Conservation (phyloP, 2,888 invertebrate genomes). For the Zygothrica quintamaculata region DNA sequence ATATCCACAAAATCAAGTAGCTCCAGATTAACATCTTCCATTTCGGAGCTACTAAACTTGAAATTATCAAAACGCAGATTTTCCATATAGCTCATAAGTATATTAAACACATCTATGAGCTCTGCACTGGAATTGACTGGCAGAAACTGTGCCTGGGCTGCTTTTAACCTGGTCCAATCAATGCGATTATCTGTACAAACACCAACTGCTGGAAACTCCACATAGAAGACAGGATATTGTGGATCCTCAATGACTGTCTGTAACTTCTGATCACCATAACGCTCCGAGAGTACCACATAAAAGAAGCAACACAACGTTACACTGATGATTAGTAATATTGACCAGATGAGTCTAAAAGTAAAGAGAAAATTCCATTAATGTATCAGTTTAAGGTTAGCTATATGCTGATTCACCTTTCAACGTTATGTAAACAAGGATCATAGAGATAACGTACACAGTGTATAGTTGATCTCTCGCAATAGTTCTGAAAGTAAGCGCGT, state of each 20-base stretch:
- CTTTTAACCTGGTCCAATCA: slow-evolving; percentile 79
- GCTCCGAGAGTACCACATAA: slow-evolving; percentile 69
- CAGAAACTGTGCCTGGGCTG: slow-evolving; percentile 73
- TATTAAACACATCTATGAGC: slow-evolving; percentile 61
- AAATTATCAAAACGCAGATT: slow-evolving; percentile 80
- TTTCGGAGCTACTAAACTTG: slow-evolving; percentile 42
- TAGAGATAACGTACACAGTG: slow-evolving; percentile 82
- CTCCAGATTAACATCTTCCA: slow-evolving; percentile 80
- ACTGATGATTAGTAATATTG: slow-evolving; percentile 70
- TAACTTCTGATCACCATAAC: slow-evolving; percentile 74
- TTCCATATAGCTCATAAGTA: slow-evolving; percentile 73
- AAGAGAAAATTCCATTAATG: not conserved
- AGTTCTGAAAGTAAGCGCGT: slow-evolving; percentile 72
- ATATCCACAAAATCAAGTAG: slow-evolving; percentile 75
- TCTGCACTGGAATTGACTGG: slow-evolving; percentile 64
- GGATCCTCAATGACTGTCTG: slow-evolving; percentile 83
- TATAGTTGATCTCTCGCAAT: slow-evolving; percentile 81
- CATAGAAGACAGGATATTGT: slow-evolving; percentile 81
- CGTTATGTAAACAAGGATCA: slow-evolving; percentile 69
- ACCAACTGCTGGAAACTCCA: slow-evolving; percentile 82
- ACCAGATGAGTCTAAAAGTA: slow-evolving; percentile 76
- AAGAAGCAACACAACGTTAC: slow-evolving; percentile 65
- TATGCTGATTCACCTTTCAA: slow-evolving; percentile 72
- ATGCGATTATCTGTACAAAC: slow-evolving; percentile 82
- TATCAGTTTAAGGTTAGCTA: not conserved